Evolutionary conservation across 2,888 invertebrate genomes (phyloP).

Genomic region (Sphaerophoria rueppellii): DNA sequence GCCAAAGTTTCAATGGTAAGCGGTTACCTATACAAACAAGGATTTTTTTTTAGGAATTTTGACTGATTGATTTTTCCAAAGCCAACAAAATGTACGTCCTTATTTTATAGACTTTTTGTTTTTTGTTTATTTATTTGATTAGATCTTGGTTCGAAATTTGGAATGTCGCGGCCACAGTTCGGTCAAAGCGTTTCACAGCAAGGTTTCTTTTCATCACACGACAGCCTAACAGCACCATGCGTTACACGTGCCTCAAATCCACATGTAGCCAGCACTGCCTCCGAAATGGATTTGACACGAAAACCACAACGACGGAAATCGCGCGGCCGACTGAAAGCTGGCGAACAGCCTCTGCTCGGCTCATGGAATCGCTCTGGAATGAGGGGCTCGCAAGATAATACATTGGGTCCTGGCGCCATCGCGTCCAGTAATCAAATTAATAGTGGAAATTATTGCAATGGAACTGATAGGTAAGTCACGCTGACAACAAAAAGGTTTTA

Average conservation of each 20-base stretch:
- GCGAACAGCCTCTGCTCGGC: constrained; percentile 89
- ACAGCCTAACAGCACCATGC: constrained; percentile 88
- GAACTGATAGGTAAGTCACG: constrained; percentile 85
- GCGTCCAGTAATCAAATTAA: constrained; percentile 85
- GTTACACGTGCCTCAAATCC: constrained; percentile 85
- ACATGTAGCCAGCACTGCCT: constrained; percentile 85
- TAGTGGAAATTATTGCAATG: constrained; percentile 86
- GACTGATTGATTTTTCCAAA: not conserved
- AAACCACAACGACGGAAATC: constrained; percentile 85
- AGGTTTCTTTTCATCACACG: constrained; percentile 88
- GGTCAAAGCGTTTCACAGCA: constrained; percentile 83
- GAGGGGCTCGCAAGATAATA: constrained; percentile 83
- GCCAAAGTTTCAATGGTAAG: constrained; percentile 82
- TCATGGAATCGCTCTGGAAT: constrained; percentile 85
- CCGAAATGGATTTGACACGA: constrained; percentile 89
- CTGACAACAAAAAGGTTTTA: too few species aligned
- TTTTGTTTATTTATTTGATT: constrained; percentile 73
- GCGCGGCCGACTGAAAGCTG: constrained; percentile 87
- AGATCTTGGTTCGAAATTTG: constrained; percentile 92
- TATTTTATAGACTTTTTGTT: not conserved
- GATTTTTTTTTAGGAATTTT: constrained; percentile 4
- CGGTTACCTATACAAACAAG: constrained; percentile 8
- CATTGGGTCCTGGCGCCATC: constrained; percentile 82
- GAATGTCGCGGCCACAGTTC: constrained; percentile 85
- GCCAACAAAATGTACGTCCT: not conserved